These are phyloP conservation scores for Phrynocephalus forsythii DNA, from an alignment of 2,797 vertebrate genomes.

Conservation along the genomic window DNA sequence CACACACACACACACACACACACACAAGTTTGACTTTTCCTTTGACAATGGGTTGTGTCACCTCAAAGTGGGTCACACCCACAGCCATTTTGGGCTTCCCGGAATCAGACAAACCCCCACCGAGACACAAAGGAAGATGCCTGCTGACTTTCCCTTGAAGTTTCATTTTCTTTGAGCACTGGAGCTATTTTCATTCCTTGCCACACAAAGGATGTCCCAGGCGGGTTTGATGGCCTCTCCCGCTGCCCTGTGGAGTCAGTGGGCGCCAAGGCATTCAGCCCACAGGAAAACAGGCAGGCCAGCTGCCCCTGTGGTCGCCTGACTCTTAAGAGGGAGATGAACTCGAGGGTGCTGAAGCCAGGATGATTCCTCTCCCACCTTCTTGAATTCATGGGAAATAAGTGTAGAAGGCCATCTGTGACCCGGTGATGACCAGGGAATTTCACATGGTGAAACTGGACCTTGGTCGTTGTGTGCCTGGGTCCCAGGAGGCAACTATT, in stretches of 20 bases:
- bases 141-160: slow-evolving; percentile 47
- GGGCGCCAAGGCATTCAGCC: slow-evolving; percentile 45
- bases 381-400: slow-evolving; percentile 40
- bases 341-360: neutral
- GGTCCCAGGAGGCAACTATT: neutral
- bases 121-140: slow-evolving; percentile 46
- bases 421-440: neutral
- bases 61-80: slow-evolving; percentile 41
- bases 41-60: slow-evolving; percentile 33
- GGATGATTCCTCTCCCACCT: slow-evolving; percentile 7
- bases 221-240: slow-evolving; percentile 54
- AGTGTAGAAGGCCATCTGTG: slow-evolving; percentile 13
- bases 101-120: slow-evolving; percentile 8
- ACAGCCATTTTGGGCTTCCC: slow-evolving; percentile 33
- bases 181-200: slow-evolving; percentile 52
- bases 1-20: too few relatives aligned
- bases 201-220: slow-evolving; percentile 53
- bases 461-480: too few relatives aligned
- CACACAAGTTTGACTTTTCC: neutral
- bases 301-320: slow-evolving; percentile 19
- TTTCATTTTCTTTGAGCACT: slow-evolving; percentile 61
- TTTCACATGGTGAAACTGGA: neutral
- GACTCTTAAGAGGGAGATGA: slow-evolving; percentile 28
- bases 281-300: slow-evolving; percentile 42
- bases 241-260: slow-evolving; percentile 33